A percentile compares a stretch with the other conserved stretches of the same genome.
These are phyloP conservation scores for Psittacula echo DNA, from an alignment of 2,797 vertebrate genomes.

Conservation along the genomic window DNA sequence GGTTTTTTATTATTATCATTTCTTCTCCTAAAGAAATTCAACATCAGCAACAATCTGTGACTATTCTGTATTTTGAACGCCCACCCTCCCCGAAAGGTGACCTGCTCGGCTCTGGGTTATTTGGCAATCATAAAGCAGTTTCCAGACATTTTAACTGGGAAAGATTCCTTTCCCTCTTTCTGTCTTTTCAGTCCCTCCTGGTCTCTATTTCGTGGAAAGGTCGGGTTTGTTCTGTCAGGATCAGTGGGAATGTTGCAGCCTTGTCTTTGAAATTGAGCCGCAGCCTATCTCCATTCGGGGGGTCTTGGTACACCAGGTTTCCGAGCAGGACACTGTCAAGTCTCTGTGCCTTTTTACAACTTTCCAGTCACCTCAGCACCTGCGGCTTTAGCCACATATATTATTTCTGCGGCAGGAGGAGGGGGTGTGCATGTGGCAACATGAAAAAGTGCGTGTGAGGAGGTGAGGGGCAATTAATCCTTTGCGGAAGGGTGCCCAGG, in stretches of 20 bases:
- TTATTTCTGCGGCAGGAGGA: slow-evolving; percentile 29
- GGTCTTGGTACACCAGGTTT: slow-evolving; percentile 13
- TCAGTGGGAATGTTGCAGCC: slow-evolving; percentile 40
- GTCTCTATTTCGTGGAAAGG: slow-evolving; percentile 34
- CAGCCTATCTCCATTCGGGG: neutral
- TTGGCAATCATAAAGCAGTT: neutral
- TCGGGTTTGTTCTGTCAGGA: slow-evolving; percentile 16
- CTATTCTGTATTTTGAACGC: neutral
- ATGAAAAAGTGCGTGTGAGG: neutral
- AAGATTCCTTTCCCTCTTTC: neutral
- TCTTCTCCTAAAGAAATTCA: slow-evolving; percentile 19
- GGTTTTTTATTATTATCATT: neutral
- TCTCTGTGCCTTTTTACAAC: slow-evolving; percentile 41
- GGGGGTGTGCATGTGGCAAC: neutral
- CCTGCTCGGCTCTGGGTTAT: slow-evolving; percentile 10
- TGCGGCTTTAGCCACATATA: slow-evolving; percentile 47
- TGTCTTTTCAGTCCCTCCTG: neutral
- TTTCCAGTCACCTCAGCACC: slow-evolving; percentile 63
- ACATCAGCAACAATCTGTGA: slow-evolving; percentile 26
- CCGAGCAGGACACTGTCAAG: slow-evolving; percentile 34
- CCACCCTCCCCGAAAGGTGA: neutral
- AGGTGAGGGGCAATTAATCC: neutral
- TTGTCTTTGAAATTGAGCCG: slow-evolving; percentile 51
- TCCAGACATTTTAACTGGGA: neutral
- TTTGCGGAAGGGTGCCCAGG: neutral